A percentile compares a stretch with the other conserved stretches of the same genome.
Conservation (phyloP, 2,797 vertebrate genomes). For the Mionectes olivaceus region DNA sequence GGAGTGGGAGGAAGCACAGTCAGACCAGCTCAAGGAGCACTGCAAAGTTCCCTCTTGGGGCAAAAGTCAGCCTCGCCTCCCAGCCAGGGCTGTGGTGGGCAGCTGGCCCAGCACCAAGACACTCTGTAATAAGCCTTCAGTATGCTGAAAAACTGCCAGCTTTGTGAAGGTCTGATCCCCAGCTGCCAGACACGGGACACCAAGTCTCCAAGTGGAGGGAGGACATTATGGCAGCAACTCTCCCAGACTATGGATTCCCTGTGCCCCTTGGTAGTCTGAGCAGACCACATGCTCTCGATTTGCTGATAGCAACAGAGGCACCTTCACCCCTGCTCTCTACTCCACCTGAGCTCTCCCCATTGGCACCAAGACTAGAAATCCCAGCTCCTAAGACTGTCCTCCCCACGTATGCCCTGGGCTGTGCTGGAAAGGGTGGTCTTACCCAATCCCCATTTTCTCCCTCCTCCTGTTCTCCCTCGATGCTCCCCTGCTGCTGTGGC, state of each 20-base stretch:
- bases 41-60: not conserved
- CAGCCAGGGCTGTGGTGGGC: not conserved
- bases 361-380: not conserved
- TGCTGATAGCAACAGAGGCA: accelerated
- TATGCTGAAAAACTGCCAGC: accelerated
- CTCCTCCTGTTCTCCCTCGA: not conserved
- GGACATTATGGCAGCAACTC: not conserved
- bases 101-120: not conserved
- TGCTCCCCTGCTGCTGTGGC: not conserved
- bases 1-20: accelerated
- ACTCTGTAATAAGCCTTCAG: not conserved
- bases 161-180: not conserved
- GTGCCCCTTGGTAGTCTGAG: not conserved
- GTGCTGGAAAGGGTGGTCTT: not conserved
- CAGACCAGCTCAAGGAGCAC: not conserved
- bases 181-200: not conserved
- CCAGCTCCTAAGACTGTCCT: not conserved
- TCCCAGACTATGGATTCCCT: not conserved
- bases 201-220: accelerated
- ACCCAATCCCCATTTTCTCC: not conserved
- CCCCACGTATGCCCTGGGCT: accelerated
- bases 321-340: not conserved
- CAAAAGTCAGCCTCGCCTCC: not conserved
- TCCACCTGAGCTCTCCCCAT: not conserved
- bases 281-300: accelerated